phyloP scores from a whole-genome alignment of 1,140 invertebrate genomes.

The Dendrolimus kikuchii region DNA sequence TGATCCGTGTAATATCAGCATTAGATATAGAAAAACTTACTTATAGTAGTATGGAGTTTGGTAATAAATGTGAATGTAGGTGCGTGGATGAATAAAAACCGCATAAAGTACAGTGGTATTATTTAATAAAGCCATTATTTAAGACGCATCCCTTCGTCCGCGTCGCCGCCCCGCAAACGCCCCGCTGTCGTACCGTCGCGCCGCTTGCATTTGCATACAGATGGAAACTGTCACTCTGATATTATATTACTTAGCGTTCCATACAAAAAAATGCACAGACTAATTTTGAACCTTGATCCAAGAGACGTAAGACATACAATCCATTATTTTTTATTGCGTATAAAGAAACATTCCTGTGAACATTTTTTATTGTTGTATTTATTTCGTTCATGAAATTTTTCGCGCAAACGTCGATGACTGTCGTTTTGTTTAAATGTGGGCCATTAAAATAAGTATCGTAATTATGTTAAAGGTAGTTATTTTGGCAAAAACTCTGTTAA shows the following conservation, averaged over 20 bases:
- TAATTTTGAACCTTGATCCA: background rate
- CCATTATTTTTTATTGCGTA: background rate
- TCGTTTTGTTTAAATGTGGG: no score
- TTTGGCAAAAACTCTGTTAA: no score
- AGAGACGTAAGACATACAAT: background rate
- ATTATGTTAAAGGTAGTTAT: no score
- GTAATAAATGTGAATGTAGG: background rate
- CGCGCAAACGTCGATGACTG: no score
- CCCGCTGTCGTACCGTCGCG: slow-evolving; percentile 14
- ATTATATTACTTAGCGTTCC: slow-evolving; percentile 39
- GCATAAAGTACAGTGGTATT: background rate
- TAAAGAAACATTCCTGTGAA: no score
- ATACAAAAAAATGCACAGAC: background rate
- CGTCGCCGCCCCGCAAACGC: slow-evolving; percentile 10
- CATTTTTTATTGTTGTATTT: no score
- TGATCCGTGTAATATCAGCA: no score
- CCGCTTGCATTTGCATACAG: slow-evolving; percentile 48
- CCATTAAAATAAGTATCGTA: no score
- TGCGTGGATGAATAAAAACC: slow-evolving; percentile 8
- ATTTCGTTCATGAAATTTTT: no score
- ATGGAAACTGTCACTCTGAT: slow-evolving; percentile 45
- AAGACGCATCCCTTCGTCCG: slow-evolving; percentile 21
- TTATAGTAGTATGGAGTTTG: no score
- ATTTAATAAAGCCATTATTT: slow-evolving; percentile 22
- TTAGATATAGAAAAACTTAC: no score